Base-by-base conservation (phyloP, 2,888 invertebrate genomes). In the Tetramorium bicarinatum region DNA sequence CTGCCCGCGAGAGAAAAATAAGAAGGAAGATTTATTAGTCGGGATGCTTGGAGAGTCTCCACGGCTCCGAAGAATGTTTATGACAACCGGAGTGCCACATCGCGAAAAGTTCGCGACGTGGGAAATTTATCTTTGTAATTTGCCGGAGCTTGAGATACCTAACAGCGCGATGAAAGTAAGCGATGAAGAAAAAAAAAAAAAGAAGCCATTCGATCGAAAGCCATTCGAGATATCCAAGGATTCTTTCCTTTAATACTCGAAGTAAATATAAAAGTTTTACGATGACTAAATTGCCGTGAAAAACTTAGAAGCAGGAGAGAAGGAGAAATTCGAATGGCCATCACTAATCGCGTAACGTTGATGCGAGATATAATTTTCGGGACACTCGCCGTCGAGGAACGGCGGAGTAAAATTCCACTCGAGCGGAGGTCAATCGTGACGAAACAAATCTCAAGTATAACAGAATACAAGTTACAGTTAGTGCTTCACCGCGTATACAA, bases 21-120 rank as follows among this genome's bases (percentile, higher is more conserved):
- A 38, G 25, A 21, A n/a, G 21, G 47, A 69, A 77, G 88, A 88
- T 71, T 85, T 67, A 85, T 85, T 52, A 74, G 47, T 13, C 67
- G 62, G 72, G 44, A 44, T 49, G n/a, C 59, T 54, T 54, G 69
- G 61, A 54, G 41, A 74, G 44, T 67, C 61, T 47, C 25, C 52
- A n/a, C 41, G 47, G 8, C 38, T 18, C 41, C 56, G 15, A 54
- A 66, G 52, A 80, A 71, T 52, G 54, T 69, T 54, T 64, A 72
- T 75, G 79, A 80, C 47, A 47, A 62, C 49, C 21, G 34, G 54
- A 25, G 41, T 38, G 61, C 15, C 38, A 15, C 34, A 0, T 69
- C 64, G 56, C 52, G 56, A 59, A 66, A 61, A 49, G 9, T 76
- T 38, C 18, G 13, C 79, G 41, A 41, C 41, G 15, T 54, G 66